A percentile compares a stretch with the other conserved stretches of the same genome.
Evolutionary conservation across 2,113 vertebrate species (phyloP).

Genomic region (Platichthys flesus): DNA sequence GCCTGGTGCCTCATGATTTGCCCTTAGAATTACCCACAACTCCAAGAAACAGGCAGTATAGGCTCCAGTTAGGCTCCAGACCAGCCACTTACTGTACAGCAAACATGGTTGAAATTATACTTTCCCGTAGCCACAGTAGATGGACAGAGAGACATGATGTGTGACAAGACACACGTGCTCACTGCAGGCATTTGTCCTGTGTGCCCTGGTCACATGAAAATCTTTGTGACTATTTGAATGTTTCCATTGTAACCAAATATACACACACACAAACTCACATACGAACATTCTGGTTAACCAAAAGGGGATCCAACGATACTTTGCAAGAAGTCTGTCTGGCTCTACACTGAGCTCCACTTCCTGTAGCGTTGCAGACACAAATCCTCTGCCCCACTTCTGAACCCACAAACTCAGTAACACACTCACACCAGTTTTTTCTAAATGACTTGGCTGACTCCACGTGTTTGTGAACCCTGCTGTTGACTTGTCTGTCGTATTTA

Average conservation of each 20-base stretch:
- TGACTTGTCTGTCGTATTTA: slow-evolving; percentile 6
- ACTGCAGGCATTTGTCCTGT: slow-evolving; percentile 35
- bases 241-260: slow-evolving; percentile 12
- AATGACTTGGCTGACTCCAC: slow-evolving; percentile 17
- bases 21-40: slow-evolving; percentile 23
- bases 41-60: slow-evolving; percentile 39
- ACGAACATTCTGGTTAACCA: slow-evolving; percentile 23
- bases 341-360: slow-evolving; percentile 43
- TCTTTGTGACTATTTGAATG: too few relatives aligned
- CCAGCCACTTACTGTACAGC: slow-evolving; percentile 54
- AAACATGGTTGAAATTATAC: slow-evolving; percentile 56
- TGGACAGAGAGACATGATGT: slow-evolving; percentile 33
- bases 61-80: slow-evolving; percentile 50
- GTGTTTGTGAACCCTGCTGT: slow-evolving; percentile 19
- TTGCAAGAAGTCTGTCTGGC: slow-evolving; percentile 56
- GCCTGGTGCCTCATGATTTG: slow-evolving; percentile 13
- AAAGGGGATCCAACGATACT: slow-evolving; percentile 33
- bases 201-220: slow-evolving; percentile 5
- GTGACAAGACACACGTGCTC: slow-evolving; percentile 42
- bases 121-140: slow-evolving; percentile 52
- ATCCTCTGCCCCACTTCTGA: slow-evolving; percentile 45
- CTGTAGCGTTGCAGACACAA: slow-evolving; percentile 53
- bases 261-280: slow-evolving; percentile 11
- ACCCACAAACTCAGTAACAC: slow-evolving; percentile 12
- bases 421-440: slow-evolving; percentile 22